Conservation (phyloP, 2,888 invertebrate species). For the Mesorhabditis spiculigera region DNA sequence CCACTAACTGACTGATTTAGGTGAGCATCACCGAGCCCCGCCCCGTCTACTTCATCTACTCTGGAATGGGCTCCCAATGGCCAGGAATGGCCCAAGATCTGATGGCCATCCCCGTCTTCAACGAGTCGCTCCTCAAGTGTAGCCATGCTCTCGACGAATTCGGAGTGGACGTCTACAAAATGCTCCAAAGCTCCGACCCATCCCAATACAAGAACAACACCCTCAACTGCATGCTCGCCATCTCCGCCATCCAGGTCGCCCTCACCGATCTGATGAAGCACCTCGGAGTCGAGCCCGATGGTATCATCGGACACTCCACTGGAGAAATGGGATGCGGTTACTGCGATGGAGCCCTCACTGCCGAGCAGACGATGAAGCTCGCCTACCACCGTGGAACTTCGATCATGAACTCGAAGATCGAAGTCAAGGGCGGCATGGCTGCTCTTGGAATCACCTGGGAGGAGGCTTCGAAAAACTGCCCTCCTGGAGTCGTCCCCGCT, state of each 20-base stretch:
- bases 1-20: neutral
- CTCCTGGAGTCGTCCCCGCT: conserved; percentile 77
- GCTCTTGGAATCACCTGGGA: conserved; percentile 85
- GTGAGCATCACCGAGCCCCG: conserved; percentile 53
- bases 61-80: conserved; percentile 99
- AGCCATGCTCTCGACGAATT: conserved; percentile 70
- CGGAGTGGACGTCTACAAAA: conserved; percentile 76
- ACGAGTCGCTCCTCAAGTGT: conserved; percentile 69
- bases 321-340: conserved; percentile 89
- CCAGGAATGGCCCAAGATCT: conserved; percentile 86
- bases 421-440: conserved; percentile 72
- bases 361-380: conserved; percentile 86
- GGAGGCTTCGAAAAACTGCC: conserved; percentile 70
- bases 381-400: conserved; percentile 85
- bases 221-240: conserved; percentile 83
- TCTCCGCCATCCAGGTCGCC: conserved; percentile 92
- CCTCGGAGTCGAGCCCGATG: conserved; percentile 78
- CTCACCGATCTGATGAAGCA: conserved; percentile 81
- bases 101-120: conserved; percentile 77
- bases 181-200: conserved; percentile 72
- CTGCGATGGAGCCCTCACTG: conserved; percentile 89
- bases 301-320: conserved; percentile 73
- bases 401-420: conserved; percentile 51
- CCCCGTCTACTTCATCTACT: conserved; percentile 87
- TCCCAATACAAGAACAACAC: conserved; percentile 71